These are phyloP conservation scores for Pao palembangensis DNA, from an alignment of 2,113 vertebrate genomes.

Conservation along the genomic window DNA sequence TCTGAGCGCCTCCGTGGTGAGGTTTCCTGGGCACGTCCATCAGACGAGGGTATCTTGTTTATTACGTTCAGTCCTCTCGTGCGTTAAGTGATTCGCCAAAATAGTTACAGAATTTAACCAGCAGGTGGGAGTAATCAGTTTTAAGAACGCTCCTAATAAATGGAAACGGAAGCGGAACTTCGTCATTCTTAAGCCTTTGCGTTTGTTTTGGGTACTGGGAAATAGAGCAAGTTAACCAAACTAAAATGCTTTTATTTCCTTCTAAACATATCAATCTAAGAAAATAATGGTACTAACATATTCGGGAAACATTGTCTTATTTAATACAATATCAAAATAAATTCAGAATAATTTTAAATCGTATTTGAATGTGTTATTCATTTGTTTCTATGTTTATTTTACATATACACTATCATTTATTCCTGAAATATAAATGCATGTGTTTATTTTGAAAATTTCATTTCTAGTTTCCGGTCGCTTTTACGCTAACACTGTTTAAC, in stretches of 20 bases:
- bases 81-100: background rate
- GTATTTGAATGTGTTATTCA: background rate
- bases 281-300: no score
- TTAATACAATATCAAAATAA: background rate
- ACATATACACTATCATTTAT: rapidly evolving
- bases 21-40: no score
- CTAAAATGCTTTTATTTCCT: background rate
- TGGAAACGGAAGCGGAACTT: constrained; percentile 67
- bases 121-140: constrained; percentile 38
- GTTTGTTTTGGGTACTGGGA: constrained; percentile 45
- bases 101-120: constrained; percentile 10
- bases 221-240: background rate
- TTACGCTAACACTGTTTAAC: background rate
- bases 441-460: constrained; percentile 44
- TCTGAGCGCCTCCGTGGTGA: no score
- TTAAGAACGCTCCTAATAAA: rapidly evolving
- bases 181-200: constrained; percentile 50
- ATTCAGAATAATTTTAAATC: background rate
- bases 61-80: background rate
- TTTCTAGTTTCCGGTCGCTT: background rate
- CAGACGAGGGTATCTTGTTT: background rate
- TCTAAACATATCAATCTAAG: background rate
- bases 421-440: background rate
- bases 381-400: background rate
- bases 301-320: rapidly evolving